Evolutionary conservation across 2,797 vertebrate species (phyloP), one percentile per base, ranked within the genome.

Genomic region (Balearica regulorum): DNA sequence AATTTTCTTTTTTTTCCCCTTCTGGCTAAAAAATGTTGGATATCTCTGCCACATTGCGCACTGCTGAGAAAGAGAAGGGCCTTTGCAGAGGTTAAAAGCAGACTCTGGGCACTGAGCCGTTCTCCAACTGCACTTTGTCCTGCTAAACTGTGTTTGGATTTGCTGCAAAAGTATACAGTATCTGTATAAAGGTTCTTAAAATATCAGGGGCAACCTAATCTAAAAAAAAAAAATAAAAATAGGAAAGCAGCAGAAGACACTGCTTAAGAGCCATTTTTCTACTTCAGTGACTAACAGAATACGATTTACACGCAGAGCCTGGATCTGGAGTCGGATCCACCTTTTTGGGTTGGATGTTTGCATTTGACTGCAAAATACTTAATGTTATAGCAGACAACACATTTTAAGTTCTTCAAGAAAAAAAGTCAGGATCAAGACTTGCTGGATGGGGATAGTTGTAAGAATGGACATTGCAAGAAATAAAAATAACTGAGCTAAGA

Each of bases 31-130:
- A 92, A 83, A 78, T 29, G 10, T 39, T 79, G 48, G n/a, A 5
- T 51, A 89, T 54, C 53, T 53, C 65, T 41, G 82, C 20, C 48
- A 29, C 7, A 35, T 24, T 55, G 54, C 77, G 35, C 13, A 57
- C 16, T 60, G 37, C 53, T 94, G 79, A 80, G 69, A 83, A 71
- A 81, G 70, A 76, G 10, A 89, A 58, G 24, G 33, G 51, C 35
- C 35, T 93, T 85, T 94, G 55, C 82, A 73, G 72, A 96, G 83
- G 85, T 89, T 93, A 89, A 95, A 96, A 95, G 81, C 73, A 83
- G 83, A 79, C 60, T 70, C 81, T 83, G 78, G 93, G 95, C 87
- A 86, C 37, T 54, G 28, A 96, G 87, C 90, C 96, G 97, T 77
- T 6, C 75, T 89, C 83, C 68, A 81, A 60, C 91, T 83, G 73